Evolutionary conservation across 2,888 invertebrate species (phyloP).

Genomic region (Notodonta ziczac): DNA sequence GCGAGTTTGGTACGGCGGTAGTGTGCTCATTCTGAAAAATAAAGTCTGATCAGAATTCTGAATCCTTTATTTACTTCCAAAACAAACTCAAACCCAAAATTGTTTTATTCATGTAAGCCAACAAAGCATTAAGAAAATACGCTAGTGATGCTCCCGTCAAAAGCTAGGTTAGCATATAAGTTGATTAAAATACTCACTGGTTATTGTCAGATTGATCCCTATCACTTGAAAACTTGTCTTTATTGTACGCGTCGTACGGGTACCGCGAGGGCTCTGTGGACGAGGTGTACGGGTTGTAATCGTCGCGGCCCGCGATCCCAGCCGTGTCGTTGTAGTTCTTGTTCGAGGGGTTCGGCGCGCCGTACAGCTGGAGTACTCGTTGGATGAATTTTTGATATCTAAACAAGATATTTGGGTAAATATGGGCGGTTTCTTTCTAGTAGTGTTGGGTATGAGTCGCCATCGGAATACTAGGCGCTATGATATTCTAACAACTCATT

Average conservation of each 20-base stretch:
- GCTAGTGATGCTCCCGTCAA: too few relatives aligned
- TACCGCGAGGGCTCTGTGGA: conserved; percentile 58
- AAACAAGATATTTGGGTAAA: conserved; percentile 15
- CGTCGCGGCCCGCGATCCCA: conserved; percentile 50
- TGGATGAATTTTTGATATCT: conserved; percentile 88
- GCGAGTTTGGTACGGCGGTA: conserved; percentile 57
- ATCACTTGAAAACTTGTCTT: conserved; percentile 44
- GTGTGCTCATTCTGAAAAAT: conserved; percentile 52
- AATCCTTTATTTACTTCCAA: not conserved
- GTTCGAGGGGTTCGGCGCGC: conserved; percentile 69
- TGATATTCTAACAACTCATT: too few relatives aligned
- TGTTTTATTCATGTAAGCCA: too few relatives aligned
- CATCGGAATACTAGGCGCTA: too few relatives aligned
- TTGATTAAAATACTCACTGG: conserved; percentile 28
- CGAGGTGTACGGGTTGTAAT: conserved; percentile 55
- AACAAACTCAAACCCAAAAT: too few relatives aligned
- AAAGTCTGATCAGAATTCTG: not conserved
- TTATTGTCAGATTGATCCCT: conserved; percentile 39
- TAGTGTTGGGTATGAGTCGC: too few relatives aligned
- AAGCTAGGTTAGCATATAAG: not conserved
- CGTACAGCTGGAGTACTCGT: conserved; percentile 85
- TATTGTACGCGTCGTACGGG: conserved; percentile 49
- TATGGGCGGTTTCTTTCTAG: too few relatives aligned
- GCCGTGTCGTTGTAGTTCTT: conserved; percentile 58
- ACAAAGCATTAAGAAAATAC: too few relatives aligned